phyloP scores from a whole-genome alignment of 1,140 invertebrate genomes.

The Rhagoletis zephyria region DNA sequence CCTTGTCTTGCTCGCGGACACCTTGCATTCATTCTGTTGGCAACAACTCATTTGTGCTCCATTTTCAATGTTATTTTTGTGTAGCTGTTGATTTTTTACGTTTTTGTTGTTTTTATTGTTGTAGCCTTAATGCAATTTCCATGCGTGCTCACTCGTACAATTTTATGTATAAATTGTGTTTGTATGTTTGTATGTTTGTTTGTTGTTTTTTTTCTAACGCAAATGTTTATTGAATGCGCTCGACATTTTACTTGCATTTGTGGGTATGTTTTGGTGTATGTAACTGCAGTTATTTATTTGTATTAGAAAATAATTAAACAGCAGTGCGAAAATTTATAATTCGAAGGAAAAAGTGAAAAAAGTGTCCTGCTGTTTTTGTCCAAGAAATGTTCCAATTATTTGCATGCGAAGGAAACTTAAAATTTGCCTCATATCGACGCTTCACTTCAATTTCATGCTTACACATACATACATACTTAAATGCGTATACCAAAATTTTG shows the following conservation, averaged over 20 bases:
- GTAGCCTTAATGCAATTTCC: not conserved
- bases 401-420: no score
- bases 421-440: no score
- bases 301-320: conserved; percentile 9
- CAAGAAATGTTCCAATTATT: no score
- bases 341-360: no score
- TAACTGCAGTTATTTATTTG: not conserved
- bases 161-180: not conserved
- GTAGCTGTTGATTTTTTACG: not conserved
- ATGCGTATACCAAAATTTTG: no score
- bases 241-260: not conserved
- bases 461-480: no score
- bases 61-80: conserved; percentile 31
- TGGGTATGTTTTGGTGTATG: no score
- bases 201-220: not conserved
- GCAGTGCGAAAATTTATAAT: no score
- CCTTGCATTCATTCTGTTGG: not conserved
- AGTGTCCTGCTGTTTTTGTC: no score
- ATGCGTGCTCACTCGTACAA: no score
- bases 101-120: not conserved
- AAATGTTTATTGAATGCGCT: not conserved
- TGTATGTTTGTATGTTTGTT: not conserved
- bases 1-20: not conserved
- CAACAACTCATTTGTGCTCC: not conserved
- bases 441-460: no score